Conservation (phyloP, 1,140 invertebrate species). For the Apis florea region DNA sequence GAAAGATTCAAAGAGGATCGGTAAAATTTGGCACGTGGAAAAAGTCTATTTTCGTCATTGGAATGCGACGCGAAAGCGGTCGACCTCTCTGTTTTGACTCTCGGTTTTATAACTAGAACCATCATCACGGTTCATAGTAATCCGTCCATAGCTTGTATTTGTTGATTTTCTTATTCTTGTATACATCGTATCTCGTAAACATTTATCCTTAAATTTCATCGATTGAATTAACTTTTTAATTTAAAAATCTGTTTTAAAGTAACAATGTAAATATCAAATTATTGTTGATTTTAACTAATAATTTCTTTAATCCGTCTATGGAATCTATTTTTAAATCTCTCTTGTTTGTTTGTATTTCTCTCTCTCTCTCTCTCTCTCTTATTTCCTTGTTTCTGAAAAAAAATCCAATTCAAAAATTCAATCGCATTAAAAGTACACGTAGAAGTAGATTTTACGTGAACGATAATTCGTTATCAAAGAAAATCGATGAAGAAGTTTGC, state of each 20-base stretch:
- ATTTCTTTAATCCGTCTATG: too few relatives aligned
- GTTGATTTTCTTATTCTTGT: neutral
- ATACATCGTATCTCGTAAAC: neutral
- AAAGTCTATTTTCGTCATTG: constrained; percentile 56
- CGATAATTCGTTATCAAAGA: neutral
- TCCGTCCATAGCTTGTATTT: neutral
- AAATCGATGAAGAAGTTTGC: neutral
- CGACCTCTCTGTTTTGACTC: constrained; percentile 21
- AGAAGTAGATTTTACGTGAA: neutral
- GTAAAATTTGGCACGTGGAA: constrained; percentile 60
- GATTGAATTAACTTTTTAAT: neutral
- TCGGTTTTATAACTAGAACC: constrained; percentile 6
- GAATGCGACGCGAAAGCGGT: constrained; percentile 49
- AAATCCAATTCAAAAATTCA: too few relatives aligned
- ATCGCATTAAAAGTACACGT: too few relatives aligned
- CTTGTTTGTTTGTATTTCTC: too few relatives aligned
- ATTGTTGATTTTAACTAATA: too few relatives aligned
- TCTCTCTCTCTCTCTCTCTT: too few relatives aligned
- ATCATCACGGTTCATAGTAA: neutral
- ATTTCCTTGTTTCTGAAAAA: too few relatives aligned
- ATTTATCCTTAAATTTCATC: neutral
- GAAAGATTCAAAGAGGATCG: constrained; percentile 27
- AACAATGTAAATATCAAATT: too few relatives aligned
- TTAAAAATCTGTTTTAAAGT: too few relatives aligned
- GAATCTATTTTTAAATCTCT: too few relatives aligned